Conservation (phyloP, 2,113 vertebrate genomes). For the Phasianus colchicus region DNA sequence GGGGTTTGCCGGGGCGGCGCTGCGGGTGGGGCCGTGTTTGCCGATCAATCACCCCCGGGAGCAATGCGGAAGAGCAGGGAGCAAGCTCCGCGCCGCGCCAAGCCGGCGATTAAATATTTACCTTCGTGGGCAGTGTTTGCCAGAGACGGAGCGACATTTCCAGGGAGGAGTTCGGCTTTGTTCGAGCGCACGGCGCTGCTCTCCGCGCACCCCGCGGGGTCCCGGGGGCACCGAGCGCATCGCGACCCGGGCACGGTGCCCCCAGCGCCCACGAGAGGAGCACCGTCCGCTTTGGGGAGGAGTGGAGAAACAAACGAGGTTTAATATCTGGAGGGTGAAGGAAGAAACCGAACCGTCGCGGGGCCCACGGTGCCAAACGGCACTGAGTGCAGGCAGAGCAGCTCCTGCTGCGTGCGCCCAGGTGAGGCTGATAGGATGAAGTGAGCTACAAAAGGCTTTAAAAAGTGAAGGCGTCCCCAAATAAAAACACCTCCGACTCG, state of each 20-base stretch:
- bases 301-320: neutral
- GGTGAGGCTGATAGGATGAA: neutral
- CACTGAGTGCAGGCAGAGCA: neutral
- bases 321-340: slow-evolving; percentile 37
- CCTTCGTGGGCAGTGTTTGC: slow-evolving; percentile 29
- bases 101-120: slow-evolving; percentile 69
- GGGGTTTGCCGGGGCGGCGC: neutral
- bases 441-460: slow-evolving; percentile 67
- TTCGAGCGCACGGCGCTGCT: neutral
- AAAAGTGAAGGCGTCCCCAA: slow-evolving; percentile 35
- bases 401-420: neutral
- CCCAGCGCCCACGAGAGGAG: too few relatives aligned
- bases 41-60: neutral
- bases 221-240: neutral
- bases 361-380: slow-evolving; percentile 4
- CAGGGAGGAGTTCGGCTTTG: slow-evolving; percentile 40
- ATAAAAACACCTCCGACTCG: slow-evolving; percentile 42
- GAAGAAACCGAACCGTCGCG: neutral
- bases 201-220: neutral
- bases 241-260: neutral
- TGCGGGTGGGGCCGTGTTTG: slow-evolving; percentile 25
- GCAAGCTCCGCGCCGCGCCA: neutral
- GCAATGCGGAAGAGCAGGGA: slow-evolving; percentile 21
- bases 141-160: neutral
- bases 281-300: neutral